phyloP scores from a whole-genome alignment of 1,140 invertebrate genomes.

The Bombus soroeensis region DNA sequence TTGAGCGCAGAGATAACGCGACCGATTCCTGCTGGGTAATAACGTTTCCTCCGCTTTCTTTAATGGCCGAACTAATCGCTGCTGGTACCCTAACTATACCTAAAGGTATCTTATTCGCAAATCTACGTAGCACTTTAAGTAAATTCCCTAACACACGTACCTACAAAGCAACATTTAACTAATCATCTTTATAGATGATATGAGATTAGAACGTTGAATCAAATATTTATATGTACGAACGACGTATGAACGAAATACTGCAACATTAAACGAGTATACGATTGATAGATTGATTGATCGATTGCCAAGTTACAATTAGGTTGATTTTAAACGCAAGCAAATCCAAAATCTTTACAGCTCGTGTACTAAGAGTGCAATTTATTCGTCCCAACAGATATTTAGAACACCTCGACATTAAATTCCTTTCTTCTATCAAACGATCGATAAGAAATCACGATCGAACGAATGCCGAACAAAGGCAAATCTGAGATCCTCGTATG shows the following conservation, averaged over 20 bases:
- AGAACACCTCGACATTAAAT: too few species aligned
- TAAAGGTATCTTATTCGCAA: slow-evolving; percentile 29
- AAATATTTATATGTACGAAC: background rate
- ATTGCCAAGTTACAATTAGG: background rate
- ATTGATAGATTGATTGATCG: too few species aligned
- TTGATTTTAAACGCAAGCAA: background rate
- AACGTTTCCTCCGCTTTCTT: slow-evolving; percentile 71
- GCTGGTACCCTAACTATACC: slow-evolving; percentile 72
- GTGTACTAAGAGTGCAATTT: too few species aligned
- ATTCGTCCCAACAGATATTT: too few species aligned
- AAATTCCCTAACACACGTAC: background rate
- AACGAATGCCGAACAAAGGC: too few species aligned
- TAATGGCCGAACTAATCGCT: slow-evolving; percentile 77
- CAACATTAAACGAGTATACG: background rate
- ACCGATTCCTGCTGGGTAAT: slow-evolving; percentile 73
- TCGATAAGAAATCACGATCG: too few species aligned
- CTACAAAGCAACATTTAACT: background rate
- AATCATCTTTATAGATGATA: background rate
- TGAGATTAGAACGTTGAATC: background rate
- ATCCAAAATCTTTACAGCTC: too few species aligned
- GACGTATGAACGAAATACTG: background rate
- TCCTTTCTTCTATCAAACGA: too few species aligned
- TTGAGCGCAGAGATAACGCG: slow-evolving; percentile 77
- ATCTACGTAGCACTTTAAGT: background rate
- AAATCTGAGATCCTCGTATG: too few species aligned